Conservation (phyloP, 2,113 vertebrate species). For the Microtus ochrogaster region DNA sequence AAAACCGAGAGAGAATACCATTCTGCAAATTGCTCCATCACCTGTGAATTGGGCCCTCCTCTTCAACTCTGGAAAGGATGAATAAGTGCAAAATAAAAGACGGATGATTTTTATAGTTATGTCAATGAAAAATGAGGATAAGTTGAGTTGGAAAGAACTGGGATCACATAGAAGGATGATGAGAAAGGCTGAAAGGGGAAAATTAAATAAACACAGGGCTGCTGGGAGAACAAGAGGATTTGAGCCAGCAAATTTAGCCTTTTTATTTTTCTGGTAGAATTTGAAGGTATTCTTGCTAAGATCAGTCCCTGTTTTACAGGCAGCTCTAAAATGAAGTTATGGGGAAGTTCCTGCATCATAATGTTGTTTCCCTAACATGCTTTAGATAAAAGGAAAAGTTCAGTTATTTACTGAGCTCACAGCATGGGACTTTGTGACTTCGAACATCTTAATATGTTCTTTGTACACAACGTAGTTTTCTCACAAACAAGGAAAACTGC, state of each 20-base stretch:
- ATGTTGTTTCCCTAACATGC: neutral
- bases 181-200: neutral
- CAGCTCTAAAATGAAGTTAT: neutral
- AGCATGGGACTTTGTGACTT: neutral
- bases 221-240: neutral
- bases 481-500: neutral
- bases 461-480: neutral
- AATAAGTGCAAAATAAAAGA: slow-evolving; percentile 58
- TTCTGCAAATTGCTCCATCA: slow-evolving; percentile 68
- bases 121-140: neutral
- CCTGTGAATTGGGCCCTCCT: slow-evolving; percentile 58
- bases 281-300: neutral
- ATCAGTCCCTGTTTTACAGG: neutral
- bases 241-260: neutral
- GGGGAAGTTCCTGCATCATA: neutral
- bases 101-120: neutral
- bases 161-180: neutral
- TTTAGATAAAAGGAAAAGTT: neutral
- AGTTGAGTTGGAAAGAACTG: neutral
- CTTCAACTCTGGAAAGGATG: slow-evolving; percentile 62
- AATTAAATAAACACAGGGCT: neutral
- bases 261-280: slow-evolving; percentile 7
- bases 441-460: neutral
- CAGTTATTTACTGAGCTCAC: neutral
- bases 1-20: slow-evolving; percentile 53